Evolutionary conservation across 2,797 vertebrate genomes (phyloP).

Genomic region (Myotis findleyi): DNA sequence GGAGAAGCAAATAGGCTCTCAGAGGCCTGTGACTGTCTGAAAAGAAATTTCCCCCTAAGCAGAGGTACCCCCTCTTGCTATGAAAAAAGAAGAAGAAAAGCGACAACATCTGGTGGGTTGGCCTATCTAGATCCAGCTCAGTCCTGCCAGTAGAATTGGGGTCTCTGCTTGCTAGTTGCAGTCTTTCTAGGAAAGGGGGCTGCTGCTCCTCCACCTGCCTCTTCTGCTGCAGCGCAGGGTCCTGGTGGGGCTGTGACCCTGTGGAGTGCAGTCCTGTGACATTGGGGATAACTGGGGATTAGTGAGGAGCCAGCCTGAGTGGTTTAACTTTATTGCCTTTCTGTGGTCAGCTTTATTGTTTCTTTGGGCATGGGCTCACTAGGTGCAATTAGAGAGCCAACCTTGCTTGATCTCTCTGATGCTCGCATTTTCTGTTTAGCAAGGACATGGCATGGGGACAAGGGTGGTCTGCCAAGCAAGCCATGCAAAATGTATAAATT

Average conservation of each 20-base stretch:
- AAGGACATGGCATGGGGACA: neutral
- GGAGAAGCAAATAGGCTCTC: neutral
- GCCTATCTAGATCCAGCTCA: neutral
- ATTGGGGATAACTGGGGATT: neutral
- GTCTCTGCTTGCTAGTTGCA: neutral
- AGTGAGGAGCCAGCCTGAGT: neutral
- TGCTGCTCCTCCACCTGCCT: too few species aligned
- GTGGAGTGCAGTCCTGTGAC: fast-evolving
- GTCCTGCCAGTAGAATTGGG: neutral
- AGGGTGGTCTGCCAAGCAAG: neutral
- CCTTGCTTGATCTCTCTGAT: neutral
- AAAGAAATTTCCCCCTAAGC: neutral
- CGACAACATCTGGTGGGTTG: neutral
- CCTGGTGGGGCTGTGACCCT: too few species aligned
- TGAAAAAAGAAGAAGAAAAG: neutral
- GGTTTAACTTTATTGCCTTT: neutral
- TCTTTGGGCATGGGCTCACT: neutral
- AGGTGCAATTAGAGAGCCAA: neutral
- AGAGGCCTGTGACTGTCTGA: neutral
- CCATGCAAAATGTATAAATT: neutral
- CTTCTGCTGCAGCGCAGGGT: fast-evolving
- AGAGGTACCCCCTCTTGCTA: neutral
- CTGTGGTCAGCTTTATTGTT: neutral
- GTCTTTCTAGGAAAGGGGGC: neutral
- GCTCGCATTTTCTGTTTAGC: neutral